Percentiles rank a stretch among this genome's conserved stretches.
phyloP scores from a whole-genome alignment of 2,888 invertebrate species.

The Aporophyla nigra region DNA sequence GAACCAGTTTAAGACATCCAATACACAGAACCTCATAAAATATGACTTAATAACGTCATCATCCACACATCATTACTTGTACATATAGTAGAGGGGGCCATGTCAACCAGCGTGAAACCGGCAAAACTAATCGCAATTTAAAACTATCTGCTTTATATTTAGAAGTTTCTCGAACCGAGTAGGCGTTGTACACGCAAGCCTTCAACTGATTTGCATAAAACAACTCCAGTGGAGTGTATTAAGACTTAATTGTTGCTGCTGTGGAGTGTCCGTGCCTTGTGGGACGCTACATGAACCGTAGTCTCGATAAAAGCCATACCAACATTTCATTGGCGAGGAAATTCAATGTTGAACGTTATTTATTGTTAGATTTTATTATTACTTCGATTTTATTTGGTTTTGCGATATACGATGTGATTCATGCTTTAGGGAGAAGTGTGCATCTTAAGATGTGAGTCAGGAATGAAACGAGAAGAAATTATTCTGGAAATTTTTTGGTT shows the following conservation, averaged over 20 bases:
- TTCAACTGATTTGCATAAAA: slow-evolving; percentile 88
- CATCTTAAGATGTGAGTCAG: neutral
- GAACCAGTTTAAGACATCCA: slow-evolving; percentile 23
- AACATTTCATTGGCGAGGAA: slow-evolving; percentile 81
- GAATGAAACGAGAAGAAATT: neutral
- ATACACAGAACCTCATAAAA: slow-evolving; percentile 45
- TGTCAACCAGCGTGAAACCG: slow-evolving; percentile 62
- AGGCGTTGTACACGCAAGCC: slow-evolving; percentile 89
- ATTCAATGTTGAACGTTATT: slow-evolving; percentile 66
- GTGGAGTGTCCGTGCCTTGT: slow-evolving; percentile 68
- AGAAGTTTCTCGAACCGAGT: slow-evolving; percentile 76
- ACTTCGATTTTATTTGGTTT: slow-evolving; percentile 61
- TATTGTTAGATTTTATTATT: slow-evolving; percentile 68
- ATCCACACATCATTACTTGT: slow-evolving; percentile 43
- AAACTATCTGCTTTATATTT: slow-evolving; percentile 79
- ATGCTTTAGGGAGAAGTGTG: neutral
- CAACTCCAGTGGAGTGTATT: slow-evolving; percentile 88
- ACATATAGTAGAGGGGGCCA: slow-evolving; percentile 24
- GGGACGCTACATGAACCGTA: slow-evolving; percentile 84
- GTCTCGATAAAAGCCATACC: slow-evolving; percentile 82
- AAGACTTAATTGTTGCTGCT: slow-evolving; percentile 89
- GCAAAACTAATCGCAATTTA: slow-evolving; percentile 71
- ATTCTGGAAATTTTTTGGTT: neutral
- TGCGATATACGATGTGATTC: slow-evolving; percentile 30
- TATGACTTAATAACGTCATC: slow-evolving; percentile 49